Base-by-base conservation (phyloP, 2,113 vertebrate species). In the Eidolon helvum region DNA sequence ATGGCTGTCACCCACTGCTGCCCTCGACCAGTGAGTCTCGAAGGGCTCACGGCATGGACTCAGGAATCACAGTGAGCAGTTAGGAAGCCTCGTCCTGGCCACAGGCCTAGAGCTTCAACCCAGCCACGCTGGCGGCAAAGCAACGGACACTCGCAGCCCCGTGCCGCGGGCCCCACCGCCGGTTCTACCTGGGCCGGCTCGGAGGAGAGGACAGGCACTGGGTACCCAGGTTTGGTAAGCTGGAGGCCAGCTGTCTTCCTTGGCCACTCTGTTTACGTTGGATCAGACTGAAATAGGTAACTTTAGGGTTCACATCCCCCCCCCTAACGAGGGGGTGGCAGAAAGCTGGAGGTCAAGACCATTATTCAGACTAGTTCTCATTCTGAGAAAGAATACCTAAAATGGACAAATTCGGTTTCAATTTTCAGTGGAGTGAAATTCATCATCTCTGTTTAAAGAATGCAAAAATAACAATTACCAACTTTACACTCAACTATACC, bases 1-100 rank as follows among this genome's bases (percentile, higher is more conserved):
- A 85, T 1, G 2, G 68, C 61, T 22, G 10, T 0, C 0, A 2
- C 10, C 43, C 16, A 18, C 19, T 33, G 72, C n/a, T 10, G 53
- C 28, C 48, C 11, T 2, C 0, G 2, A 40, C 53, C 19, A 30
- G n/a, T 2, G 21, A 24, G 50, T 5, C 0, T 28, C 35, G 35
- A 71, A 7, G 63, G 26, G 48, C 45, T 14, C 12, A 4, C 0
- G 0, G 4, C 0, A 2, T 22, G 28, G 33, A 43, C 21, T n/a
- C 19, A 14, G 45, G n/a, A 1, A 0, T 6, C 43, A 43, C 0
- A 0, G 12, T 5, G 15, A 9, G 74, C 11, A 24, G 68, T 7
- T 3, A n/a, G 24, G 45, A 43, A 10, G 55, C 69, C 35, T 35
- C 1, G 16, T 0, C 1, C 35, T 1, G 35, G n/a, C 63, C 53